Conservation (phyloP, 2,113 vertebrate genomes). For the Chascanopsetta lugubris region DNA sequence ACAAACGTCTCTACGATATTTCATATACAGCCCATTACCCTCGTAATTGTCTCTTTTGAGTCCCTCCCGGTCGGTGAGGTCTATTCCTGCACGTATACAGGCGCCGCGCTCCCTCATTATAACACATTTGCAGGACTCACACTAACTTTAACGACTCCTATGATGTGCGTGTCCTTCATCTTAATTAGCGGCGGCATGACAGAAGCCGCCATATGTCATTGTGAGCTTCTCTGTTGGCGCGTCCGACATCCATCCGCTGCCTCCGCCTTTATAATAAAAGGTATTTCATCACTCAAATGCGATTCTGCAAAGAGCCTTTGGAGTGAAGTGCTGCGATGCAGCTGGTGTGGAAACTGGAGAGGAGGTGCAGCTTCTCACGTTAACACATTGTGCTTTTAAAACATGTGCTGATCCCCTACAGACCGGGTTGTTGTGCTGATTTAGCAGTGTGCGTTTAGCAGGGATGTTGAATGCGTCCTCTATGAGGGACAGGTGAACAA, state of each 20-base stretch:
- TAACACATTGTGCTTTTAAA: too few species aligned
- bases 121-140: slow-evolving; percentile 14
- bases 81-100: not conserved
- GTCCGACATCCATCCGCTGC: slow-evolving; percentile 21
- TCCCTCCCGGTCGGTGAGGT: not conserved
- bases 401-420: too few species aligned
- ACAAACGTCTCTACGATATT: not conserved
- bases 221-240: slow-evolving; percentile 35
- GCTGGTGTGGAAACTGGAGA: slow-evolving; percentile 16
- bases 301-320: slow-evolving; percentile 48
- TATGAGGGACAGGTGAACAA: not conserved
- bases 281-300: slow-evolving; percentile 16
- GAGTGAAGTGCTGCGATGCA: slow-evolving; percentile 29
- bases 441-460: not conserved
- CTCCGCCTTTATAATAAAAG: slow-evolving; percentile 35
- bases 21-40: not conserved
- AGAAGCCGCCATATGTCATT: slow-evolving; percentile 1
- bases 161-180: slow-evolving; percentile 28
- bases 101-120: slow-evolving; percentile 1
- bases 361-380: too few species aligned
- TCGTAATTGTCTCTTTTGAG: not conserved
- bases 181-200: slow-evolving; percentile 50
- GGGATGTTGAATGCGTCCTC: slow-evolving; percentile 6
- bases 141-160: slow-evolving; percentile 34
- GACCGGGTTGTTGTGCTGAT: not conserved